A percentile compares a stretch with the other conserved stretches of the same genome.
phyloP scores from a whole-genome alignment of 1,140 invertebrate genomes.

The Solenopsis invicta region DNA sequence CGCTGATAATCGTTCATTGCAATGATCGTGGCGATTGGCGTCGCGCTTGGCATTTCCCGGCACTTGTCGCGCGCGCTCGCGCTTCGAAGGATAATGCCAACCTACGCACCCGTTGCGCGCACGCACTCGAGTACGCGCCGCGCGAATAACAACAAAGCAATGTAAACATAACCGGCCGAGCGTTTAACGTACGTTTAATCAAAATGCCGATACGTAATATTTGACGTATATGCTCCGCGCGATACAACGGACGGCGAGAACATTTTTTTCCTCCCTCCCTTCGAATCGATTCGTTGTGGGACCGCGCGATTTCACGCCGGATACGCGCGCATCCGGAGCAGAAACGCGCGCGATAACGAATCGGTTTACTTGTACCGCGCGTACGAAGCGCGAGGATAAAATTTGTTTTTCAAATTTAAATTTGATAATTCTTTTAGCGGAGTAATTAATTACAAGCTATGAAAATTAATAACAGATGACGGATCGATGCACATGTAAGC shows the following conservation, averaged over 20 bases:
- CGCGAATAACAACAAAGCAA: conserved; percentile 9
- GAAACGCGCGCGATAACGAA: background rate
- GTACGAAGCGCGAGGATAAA: background rate
- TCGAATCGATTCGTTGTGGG: background rate
- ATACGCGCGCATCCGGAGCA: background rate
- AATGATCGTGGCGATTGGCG: background rate
- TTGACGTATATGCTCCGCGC: background rate
- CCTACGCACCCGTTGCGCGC: background rate
- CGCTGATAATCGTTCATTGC: background rate
- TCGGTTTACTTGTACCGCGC: too few relatives aligned
- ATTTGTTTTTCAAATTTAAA: background rate
- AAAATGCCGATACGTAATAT: background rate
- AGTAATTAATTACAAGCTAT: background rate
- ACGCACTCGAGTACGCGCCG: background rate
- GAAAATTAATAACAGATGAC: conserved; percentile 3
- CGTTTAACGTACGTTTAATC: background rate
- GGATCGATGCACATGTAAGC: background rate
- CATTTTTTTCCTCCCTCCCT: background rate
- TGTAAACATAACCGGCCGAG: background rate
- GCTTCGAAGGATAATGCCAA: background rate
- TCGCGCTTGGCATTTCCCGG: background rate
- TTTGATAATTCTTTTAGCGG: background rate
- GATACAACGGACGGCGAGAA: background rate
- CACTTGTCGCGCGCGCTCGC: background rate
- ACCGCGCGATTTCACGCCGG: background rate